These are phyloP conservation scores for Pheosia gnoma DNA, from an alignment of 2,888 invertebrate genomes.

Conservation along the genomic window DNA sequence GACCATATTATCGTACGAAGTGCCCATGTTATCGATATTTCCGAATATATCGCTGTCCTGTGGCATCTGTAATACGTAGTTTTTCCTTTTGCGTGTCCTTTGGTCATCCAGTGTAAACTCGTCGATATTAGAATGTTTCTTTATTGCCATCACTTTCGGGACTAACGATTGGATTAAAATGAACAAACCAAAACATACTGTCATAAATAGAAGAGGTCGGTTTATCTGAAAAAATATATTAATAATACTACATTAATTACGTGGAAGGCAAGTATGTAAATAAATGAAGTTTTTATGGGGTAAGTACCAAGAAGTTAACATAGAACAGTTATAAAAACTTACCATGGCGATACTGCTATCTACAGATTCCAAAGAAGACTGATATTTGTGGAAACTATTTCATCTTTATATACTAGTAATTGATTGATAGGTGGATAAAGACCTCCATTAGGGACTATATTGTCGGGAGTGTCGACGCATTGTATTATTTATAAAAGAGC, in stretches of 20 bases:
- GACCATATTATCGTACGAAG: conserved; percentile 52
- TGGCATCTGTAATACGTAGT: conserved; percentile 60
- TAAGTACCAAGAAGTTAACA: not conserved
- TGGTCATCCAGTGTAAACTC: conserved; percentile 64
- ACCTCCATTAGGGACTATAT: conserved; percentile 63
- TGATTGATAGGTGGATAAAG: conserved; percentile 65
- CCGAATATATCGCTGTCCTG: conserved; percentile 53
- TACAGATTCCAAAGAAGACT: conserved; percentile 39
- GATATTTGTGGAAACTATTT: conserved; percentile 33
- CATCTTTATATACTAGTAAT: conserved; percentile 62
- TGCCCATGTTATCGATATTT: conserved; percentile 48
- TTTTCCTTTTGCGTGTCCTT: conserved; percentile 61
- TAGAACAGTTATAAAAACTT: conserved; percentile 34
- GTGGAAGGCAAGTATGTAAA: too few relatives aligned
- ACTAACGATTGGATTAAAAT: conserved; percentile 55
- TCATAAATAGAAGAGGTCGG: conserved; percentile 44
- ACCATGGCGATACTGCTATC: conserved; percentile 57
- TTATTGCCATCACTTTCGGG: conserved; percentile 57
- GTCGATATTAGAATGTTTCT: conserved; percentile 53
- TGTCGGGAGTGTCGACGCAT: conserved; percentile 22
- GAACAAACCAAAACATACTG: conserved; percentile 55
- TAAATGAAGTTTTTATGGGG: too few relatives aligned
- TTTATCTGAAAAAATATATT: conserved; percentile 52
- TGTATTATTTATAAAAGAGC: conserved; percentile 39
- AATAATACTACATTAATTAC: too few relatives aligned